Conservation (phyloP, 2,888 invertebrate genomes). For the Antitype chi region DNA sequence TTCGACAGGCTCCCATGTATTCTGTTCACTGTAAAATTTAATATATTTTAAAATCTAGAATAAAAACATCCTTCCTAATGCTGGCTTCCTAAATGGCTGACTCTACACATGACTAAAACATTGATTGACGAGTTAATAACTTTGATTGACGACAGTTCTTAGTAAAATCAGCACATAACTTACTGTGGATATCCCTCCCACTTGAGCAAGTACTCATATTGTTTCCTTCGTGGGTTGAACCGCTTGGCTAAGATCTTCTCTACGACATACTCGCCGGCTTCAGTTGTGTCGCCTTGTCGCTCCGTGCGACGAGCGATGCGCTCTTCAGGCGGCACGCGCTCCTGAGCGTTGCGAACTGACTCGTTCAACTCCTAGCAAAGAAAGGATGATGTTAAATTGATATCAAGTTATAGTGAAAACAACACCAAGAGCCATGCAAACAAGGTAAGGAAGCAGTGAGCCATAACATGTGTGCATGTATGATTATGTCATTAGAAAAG, state of each 20-base stretch:
- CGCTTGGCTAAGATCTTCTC: constrained; percentile 96
- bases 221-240: constrained; percentile 94
- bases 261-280: constrained; percentile 93
- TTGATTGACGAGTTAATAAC: not conserved
- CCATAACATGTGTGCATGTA: constrained; percentile 3
- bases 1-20: constrained; percentile 96
- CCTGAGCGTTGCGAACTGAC: constrained; percentile 86
- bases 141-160: not conserved
- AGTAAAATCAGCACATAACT: constrained; percentile 75
- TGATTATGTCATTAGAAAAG: constrained; percentile 11
- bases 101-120: not conserved
- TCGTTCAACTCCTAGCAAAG: constrained; percentile 73
- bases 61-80: not conserved
- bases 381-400: not conserved
- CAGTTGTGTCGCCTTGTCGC: constrained; percentile 78
- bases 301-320: constrained; percentile 88
- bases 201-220: constrained; percentile 95
- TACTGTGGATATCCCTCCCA: constrained; percentile 95
- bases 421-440: not conserved
- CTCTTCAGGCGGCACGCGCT: constrained; percentile 87
- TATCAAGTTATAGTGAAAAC: not conserved
- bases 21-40: constrained; percentile 91
- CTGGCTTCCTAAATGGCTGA: not conserved
- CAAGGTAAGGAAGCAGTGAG: constrained; percentile 15
- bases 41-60: not conserved